Evolutionary conservation across 2,797 vertebrate genomes (phyloP).

Genomic region (Phyllotis vaccarum): DNA sequence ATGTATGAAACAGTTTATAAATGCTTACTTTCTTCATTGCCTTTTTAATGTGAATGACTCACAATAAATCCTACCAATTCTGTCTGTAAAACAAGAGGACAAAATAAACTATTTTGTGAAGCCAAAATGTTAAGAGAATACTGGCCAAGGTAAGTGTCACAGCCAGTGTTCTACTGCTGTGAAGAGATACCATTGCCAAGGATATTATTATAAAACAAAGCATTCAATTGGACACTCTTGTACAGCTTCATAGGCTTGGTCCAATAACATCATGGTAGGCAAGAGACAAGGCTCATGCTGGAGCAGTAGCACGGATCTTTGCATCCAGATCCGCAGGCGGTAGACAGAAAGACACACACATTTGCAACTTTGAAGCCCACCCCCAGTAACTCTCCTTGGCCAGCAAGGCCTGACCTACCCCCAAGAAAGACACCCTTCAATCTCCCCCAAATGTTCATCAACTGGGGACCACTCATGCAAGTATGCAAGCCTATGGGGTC

Average conservation of each 20-base stretch:
- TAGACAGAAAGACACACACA: neutral
- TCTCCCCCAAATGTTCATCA: neutral
- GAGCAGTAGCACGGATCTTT: neutral
- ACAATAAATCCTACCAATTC: neutral
- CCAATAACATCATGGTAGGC: too few species aligned
- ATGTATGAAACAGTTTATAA: neutral
- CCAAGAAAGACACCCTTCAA: neutral
- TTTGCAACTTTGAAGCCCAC: neutral
- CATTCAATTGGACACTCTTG: neutral
- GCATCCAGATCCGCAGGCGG: neutral
- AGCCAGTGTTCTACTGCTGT: neutral
- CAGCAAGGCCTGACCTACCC: neutral
- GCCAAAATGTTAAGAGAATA: neutral
- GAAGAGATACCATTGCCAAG: neutral
- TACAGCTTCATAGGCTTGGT: neutral
- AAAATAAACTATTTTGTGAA: slow-evolving; percentile 11
- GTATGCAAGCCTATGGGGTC: too few species aligned
- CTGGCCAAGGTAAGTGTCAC: neutral
- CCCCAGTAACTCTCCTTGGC: neutral
- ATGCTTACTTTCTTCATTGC: neutral
- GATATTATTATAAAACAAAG: too few species aligned
- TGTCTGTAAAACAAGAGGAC: neutral
- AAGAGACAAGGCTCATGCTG: neutral
- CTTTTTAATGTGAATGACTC: neutral
- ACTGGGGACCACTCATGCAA: neutral